Evolutionary conservation across 2,888 invertebrate genomes (phyloP).

Genomic region (Germaria angustata): DNA sequence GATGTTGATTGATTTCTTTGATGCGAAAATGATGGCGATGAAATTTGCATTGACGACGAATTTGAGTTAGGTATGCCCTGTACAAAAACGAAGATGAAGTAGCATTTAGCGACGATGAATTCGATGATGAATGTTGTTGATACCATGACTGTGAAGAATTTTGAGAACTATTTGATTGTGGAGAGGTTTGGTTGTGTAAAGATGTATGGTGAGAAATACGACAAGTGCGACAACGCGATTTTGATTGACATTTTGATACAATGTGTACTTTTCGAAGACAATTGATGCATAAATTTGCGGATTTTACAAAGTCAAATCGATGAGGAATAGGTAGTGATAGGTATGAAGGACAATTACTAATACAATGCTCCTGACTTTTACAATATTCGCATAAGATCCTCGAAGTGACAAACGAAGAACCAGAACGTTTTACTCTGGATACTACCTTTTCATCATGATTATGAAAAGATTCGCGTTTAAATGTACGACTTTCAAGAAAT

Average conservation of each 20-base stretch:
- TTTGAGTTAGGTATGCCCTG: neutral
- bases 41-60: neutral
- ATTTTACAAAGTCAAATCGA: slow-evolving; percentile 24
- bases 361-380: neutral
- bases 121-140: neutral
- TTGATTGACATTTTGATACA: too few species aligned
- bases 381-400: slow-evolving; percentile 12
- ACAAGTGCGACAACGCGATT: neutral
- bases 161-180: too few species aligned
- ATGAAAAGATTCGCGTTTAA: too few species aligned
- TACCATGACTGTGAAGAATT: too few species aligned
- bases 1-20: neutral
- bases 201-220: slow-evolving; percentile 22
- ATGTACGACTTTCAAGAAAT: neutral
- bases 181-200: neutral
- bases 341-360: neutral
- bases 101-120: neutral
- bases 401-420: neutral
- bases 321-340: neutral
- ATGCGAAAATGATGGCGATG: neutral
- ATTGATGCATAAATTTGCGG: neutral
- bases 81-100: neutral
- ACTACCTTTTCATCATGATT: neutral
- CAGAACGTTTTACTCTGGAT: neutral
- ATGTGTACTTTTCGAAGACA: too few species aligned